Conservation (phyloP, 2,888 invertebrate genomes). For the Xestia xanthographa region DNA sequence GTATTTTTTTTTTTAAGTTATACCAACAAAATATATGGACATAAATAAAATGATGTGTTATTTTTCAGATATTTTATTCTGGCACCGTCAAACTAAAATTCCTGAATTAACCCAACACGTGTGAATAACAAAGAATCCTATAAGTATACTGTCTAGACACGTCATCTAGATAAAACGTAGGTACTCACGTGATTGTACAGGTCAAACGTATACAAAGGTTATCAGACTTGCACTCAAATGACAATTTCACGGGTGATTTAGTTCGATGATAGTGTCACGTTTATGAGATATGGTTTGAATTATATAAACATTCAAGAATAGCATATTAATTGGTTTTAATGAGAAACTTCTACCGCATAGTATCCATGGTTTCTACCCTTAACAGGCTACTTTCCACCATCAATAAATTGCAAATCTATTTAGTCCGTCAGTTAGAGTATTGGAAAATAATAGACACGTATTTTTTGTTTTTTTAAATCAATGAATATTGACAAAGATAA, state of each 20-base stretch:
- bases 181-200: neutral
- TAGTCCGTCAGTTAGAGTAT: no score
- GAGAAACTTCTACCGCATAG: neutral
- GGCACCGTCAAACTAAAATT: neutral
- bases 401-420: no score
- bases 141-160: neutral
- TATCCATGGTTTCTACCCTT: neutral
- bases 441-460: no score
- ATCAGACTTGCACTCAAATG: constrained; percentile 22
- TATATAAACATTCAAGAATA: neutral
- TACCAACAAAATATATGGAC: no score
- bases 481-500: no score
- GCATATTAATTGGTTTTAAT: neutral
- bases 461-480: no score
- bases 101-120: neutral
- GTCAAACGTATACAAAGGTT: constrained; percentile 20
- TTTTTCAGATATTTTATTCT: no score
- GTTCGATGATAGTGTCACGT: constrained; percentile 18
- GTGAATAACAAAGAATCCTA: neutral
- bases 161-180: neutral
- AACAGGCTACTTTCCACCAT: no score
- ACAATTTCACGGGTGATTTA: constrained; percentile 44
- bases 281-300: neutral
- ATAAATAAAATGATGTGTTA: no score
- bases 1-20: no score